Evolutionary conservation across 2,888 invertebrate species (phyloP).

Genomic region (Drosophila aldrichi): DNA sequence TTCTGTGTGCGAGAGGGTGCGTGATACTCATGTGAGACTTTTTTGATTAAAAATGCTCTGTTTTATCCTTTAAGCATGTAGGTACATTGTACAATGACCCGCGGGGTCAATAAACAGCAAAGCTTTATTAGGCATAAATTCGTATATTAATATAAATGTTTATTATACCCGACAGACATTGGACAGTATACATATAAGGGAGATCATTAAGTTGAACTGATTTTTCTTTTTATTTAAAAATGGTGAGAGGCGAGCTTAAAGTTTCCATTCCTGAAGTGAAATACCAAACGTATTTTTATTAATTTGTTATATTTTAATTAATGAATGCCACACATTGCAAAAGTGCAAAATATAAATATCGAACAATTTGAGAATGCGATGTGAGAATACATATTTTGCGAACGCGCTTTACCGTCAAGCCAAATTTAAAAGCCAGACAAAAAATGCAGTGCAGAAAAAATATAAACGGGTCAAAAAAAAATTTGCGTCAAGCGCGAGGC

Average conservation of each 20-base stretch:
- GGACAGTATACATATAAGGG: background rate
- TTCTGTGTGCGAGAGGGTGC: slow-evolving; percentile 4
- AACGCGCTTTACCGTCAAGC: slow-evolving; percentile 12
- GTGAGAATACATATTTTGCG: background rate
- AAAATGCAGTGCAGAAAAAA: slow-evolving; percentile 2
- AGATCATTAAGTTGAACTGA: background rate
- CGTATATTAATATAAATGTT: background rate
- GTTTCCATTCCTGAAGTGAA: background rate
- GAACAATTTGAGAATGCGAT: background rate
- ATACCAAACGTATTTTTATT: background rate
- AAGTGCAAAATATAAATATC: background rate
- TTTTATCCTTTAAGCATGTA: background rate
- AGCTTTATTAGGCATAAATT: slow-evolving; percentile 10
- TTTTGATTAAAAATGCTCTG: background rate
- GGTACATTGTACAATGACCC: background rate
- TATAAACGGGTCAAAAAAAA: slow-evolving; percentile 6
- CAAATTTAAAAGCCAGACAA: slow-evolving; percentile 24
- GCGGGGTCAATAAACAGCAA: slow-evolving; percentile 12
- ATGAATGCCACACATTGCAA: slow-evolving; percentile 1
- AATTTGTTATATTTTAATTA: background rate
- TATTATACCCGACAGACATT: background rate
- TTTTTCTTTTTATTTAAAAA: background rate
- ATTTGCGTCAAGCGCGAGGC: slow-evolving; percentile 38
- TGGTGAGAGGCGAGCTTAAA: background rate
- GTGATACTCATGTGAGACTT: background rate